Evolutionary conservation across 2,797 vertebrate genomes (phyloP), one percentile per base, ranked within the genome.

Genomic region (Peromyscus attwateri): DNA sequence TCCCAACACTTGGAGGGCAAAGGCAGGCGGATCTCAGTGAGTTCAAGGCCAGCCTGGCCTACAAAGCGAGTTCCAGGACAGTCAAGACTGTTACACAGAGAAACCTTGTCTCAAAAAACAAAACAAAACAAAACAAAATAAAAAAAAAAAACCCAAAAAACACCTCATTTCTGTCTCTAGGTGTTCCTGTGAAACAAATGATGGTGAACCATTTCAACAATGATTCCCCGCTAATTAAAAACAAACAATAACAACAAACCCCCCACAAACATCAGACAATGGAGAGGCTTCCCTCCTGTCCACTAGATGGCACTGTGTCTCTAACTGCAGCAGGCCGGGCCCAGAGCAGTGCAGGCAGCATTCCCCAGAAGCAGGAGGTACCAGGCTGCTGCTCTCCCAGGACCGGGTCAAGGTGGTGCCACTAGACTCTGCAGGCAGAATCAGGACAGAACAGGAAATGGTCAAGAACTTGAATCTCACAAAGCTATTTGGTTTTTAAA

Each of bases 231-330:
- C 19, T 37, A 40, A 52, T 75, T 84, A 0, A 73, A 91, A 95
- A 75, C 46, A 91, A 95, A 75, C 46, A 83, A 8, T 34, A 27
- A 55, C 40, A 21, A 52, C 31, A 76, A 52, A 3, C 60, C 21
- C 49, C n/a, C 6, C 11, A 25, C 29, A 70, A 77, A 70, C 31
- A 10, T 55, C 21, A 64, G 55, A 46, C 43, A 95, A 93, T 97
- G 95, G 97, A 94, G 52, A 34, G 13, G 3, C 16, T 76, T 0
- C 19, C 71, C 0, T 11, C 60, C 0, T 40, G 3, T 68, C 97
- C 98, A 93, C 98, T 96, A 97, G 98, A 95, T 98, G 97, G 97
- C 95, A 68, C 87, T 95, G 94, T 93, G 91, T 9, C 89, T 60
- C 95, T 87, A 88, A 79, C 66, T 85, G 95, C 96, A 19, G 96